Conservation (phyloP, 2,888 invertebrate genomes). For the Hololepta plana region DNA sequence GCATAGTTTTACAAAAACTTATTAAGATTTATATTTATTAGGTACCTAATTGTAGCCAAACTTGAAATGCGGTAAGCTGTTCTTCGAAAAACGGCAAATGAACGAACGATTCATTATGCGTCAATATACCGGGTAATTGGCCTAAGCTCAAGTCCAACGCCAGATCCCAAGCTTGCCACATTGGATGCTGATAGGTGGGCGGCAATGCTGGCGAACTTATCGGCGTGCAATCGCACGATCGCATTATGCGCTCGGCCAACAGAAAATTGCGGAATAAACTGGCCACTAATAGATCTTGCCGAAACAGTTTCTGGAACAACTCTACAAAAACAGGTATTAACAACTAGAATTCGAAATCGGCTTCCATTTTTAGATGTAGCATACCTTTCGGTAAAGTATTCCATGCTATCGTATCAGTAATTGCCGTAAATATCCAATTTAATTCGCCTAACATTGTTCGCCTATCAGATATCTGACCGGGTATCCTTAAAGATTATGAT, state of each 20-base stretch:
- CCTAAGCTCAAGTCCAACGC: conserved; percentile 86
- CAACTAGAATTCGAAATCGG: conserved; percentile 1
- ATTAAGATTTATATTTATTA: too few relatives aligned
- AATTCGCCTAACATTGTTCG: conserved; percentile 96
- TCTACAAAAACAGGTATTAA: not conserved
- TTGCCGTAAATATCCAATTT: conserved; percentile 99
- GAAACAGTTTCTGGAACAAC: conserved; percentile 91
- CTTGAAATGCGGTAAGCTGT: conserved; percentile 93
- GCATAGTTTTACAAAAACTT: not conserved
- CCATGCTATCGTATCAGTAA: conserved; percentile 99
- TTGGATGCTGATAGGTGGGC: conserved; percentile 72
- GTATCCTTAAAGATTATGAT: conserved; percentile 46
- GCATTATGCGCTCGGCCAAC: conserved; percentile 87
- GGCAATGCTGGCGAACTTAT: conserved; percentile 84
- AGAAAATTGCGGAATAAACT: conserved; percentile 94
- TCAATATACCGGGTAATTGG: conserved; percentile 66
- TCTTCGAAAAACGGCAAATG: conserved; percentile 93
- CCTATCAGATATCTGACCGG: conserved; percentile 85
- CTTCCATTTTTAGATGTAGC: not conserved
- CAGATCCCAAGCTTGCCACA: conserved; percentile 98
- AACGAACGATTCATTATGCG: conserved; percentile 38
- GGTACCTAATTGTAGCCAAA: conserved; percentile 74
- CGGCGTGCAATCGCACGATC: conserved; percentile 95
- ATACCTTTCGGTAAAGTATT: conserved; percentile 76
- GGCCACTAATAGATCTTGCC: conserved; percentile 96